Evolutionary conservation across 2,888 invertebrate genomes (phyloP).

Genomic region (Strigamia transsilvanica): DNA sequence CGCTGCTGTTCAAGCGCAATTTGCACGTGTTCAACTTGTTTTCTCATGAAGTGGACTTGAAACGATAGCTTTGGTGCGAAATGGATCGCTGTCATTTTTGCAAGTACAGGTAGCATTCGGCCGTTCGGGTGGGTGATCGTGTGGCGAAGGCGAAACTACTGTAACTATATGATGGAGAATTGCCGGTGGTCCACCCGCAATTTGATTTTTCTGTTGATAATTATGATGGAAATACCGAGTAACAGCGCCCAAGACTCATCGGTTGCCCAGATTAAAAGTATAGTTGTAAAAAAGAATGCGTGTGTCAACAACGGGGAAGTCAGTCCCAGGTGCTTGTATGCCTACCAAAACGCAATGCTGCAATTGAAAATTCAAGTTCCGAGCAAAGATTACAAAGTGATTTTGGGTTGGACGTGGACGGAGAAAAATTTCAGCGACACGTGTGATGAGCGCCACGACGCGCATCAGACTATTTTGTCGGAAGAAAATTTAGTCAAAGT

Average conservation of each 20-base stretch:
- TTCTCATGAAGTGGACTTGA: neutral
- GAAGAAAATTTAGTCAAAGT: conserved; percentile 17
- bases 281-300: neutral
- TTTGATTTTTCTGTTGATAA: neutral
- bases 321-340: conserved; percentile 3
- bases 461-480: neutral
- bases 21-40: conserved; percentile 10
- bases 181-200: neutral
- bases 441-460: neutral
- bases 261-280: neutral
- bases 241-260: neutral
- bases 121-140: neutral
- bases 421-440: neutral
- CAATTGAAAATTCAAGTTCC: conserved; percentile 32
- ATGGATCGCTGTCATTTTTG: conserved; percentile 12
- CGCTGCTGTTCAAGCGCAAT: neutral
- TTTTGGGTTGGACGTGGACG: conserved; percentile 1
- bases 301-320: neutral
- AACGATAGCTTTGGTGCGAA: neutral
- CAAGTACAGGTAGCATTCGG: neutral
- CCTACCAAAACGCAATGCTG: neutral
- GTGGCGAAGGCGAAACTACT: conserved; percentile 16
- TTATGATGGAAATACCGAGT: neutral
- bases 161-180: conserved; percentile 10
- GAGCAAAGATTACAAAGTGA: conserved; percentile 19